phyloP scores from a whole-genome alignment of 2,888 invertebrate species.

The Cataglyphis altisquamis region DNA sequence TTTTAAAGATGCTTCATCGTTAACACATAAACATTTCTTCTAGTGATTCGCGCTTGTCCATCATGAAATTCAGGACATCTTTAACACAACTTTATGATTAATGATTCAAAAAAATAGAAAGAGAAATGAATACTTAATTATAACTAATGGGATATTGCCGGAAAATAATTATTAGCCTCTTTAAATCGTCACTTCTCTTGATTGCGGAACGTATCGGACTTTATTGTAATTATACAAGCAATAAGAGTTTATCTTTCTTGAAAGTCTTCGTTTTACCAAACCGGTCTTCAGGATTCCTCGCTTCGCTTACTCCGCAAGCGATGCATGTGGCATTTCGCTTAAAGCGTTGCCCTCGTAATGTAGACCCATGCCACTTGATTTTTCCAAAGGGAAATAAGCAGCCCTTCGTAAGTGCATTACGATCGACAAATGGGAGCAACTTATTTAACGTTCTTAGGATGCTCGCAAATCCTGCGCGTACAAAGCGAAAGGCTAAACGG shows the following conservation, averaged over 20 bases:
- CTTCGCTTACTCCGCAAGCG: conserved; percentile 27
- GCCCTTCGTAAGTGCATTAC: conserved; percentile 54
- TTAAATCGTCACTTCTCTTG: conserved; percentile 52
- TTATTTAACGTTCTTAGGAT: conserved; percentile 56
- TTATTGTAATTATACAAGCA: conserved; percentile 53
- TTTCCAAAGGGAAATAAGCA: conserved; percentile 49
- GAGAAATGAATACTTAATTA: conserved; percentile 46
- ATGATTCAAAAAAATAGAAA: not conserved
- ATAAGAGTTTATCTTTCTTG: conserved; percentile 47
- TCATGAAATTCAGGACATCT: conserved; percentile 46
- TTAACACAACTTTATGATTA: not conserved
- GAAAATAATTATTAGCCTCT: conserved; percentile 46
- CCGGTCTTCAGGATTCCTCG: conserved; percentile 47
- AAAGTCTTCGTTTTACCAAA: conserved; percentile 49
- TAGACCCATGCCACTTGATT: conserved; percentile 50
- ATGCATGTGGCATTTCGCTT: conserved; percentile 53
- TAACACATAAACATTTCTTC: conserved; percentile 40
- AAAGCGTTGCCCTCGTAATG: conserved; percentile 56
- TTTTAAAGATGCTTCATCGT: conserved; percentile 48
- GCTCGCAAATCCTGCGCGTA: conserved; percentile 47
- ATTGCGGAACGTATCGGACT: conserved; percentile 42
- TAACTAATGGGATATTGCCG: conserved; percentile 44
- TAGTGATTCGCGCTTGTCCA: conserved; percentile 50
- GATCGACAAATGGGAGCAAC: conserved; percentile 56
- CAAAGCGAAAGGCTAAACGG: conserved; percentile 47